Evolutionary conservation across 2,113 vertebrate genomes (phyloP).

Genomic region (Sturnira hondurensis): DNA sequence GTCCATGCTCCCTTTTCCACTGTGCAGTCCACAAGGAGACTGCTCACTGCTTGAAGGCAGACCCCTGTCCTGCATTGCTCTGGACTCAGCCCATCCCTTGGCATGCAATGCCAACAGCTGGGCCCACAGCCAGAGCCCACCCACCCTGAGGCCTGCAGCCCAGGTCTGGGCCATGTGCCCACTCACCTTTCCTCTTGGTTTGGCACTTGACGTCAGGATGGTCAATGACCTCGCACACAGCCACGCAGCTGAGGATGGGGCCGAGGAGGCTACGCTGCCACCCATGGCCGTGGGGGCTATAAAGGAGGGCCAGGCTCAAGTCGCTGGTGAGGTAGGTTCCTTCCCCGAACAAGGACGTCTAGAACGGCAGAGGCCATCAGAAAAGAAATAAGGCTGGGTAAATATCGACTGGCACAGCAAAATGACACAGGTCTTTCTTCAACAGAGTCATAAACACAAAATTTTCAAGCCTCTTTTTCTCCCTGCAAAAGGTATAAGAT

Average conservation of each 20-base stretch:
- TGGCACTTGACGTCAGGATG: constrained; percentile 98
- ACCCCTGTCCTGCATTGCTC: background rate
- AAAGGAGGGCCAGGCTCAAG: constrained; percentile 96
- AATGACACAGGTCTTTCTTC: background rate
- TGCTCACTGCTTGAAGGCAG: background rate
- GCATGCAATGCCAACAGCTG: background rate
- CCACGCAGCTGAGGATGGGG: constrained; percentile 93
- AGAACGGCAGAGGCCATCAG: constrained; percentile 58
- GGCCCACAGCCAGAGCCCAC: background rate
- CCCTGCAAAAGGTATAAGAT: background rate
- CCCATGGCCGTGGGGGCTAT: constrained; percentile 92
- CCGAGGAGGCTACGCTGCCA: constrained; percentile 91
- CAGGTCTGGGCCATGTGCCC: background rate
- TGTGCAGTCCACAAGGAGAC: background rate
- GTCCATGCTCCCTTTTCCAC: background rate
- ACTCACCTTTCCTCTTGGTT: constrained; percentile 93
- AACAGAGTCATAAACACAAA: background rate
- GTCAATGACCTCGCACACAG: constrained; percentile 96
- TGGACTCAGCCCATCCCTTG: background rate
- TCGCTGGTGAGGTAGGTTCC: constrained; percentile 98
- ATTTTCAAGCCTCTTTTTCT: background rate
- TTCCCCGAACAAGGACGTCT: constrained; percentile 98
- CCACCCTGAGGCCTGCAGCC: background rate
- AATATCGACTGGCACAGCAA: background rate
- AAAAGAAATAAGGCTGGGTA: background rate